A percentile compares a stretch with the other conserved stretches of the same genome.
phyloP scores from a whole-genome alignment of 2,113 vertebrate species.

The Cyrtonyx montezumae region DNA sequence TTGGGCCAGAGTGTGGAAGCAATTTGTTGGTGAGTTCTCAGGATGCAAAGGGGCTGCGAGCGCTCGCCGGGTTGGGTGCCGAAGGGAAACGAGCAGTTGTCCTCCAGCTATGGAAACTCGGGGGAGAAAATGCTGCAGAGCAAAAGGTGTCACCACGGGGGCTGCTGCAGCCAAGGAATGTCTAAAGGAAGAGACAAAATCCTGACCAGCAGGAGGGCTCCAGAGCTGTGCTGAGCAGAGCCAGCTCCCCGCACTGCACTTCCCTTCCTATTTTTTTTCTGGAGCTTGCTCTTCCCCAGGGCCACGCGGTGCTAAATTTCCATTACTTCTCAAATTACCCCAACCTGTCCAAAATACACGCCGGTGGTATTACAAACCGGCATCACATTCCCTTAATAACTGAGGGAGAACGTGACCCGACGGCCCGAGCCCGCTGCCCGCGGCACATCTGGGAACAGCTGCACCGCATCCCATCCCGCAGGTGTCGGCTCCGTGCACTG shows the following conservation, averaged over 20 bases:
- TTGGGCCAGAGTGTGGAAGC: constrained; percentile 67
- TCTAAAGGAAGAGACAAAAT: neutral
- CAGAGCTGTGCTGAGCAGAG: neutral
- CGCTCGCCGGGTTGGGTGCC: neutral
- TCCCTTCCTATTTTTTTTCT: neutral
- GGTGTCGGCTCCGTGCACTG: neutral
- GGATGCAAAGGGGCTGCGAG: constrained; percentile 53
- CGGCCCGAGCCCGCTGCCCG: neutral
- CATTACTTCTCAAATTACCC: neutral
- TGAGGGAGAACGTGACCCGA: neutral
- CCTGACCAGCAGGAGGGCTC: neutral
- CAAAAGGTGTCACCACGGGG: neutral
- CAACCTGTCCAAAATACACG: neutral
- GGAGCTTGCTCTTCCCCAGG: neutral
- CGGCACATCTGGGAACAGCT: neutral
- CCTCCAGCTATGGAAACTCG: neutral
- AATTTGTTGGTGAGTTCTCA: constrained; percentile 74
- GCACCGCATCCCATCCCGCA: neutral
- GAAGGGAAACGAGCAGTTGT: neutral
- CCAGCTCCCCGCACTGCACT: neutral
- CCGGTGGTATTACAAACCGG: neutral
- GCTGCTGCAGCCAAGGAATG: neutral
- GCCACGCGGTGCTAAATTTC: neutral
- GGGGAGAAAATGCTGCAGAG: neutral
- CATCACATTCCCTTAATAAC: neutral